Conservation (phyloP, 2,888 invertebrate genomes). For the Sesia bembeciformis region DNA sequence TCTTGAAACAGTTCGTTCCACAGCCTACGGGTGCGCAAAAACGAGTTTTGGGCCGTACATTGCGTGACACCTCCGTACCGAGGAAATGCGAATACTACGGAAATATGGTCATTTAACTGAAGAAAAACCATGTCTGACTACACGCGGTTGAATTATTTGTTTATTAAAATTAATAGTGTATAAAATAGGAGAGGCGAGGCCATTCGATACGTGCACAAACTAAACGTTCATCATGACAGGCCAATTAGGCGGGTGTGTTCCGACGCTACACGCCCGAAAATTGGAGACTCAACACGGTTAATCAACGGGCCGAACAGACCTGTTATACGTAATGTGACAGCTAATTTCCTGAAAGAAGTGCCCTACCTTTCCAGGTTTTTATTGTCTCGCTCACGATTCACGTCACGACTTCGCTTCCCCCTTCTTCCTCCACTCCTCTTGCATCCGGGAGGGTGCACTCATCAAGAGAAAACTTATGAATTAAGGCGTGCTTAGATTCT, state of each 20-base stretch:
- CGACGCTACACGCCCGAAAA: slow-evolving; percentile 11
- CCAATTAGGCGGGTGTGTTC: slow-evolving; percentile 7
- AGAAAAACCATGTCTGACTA: too few relatives aligned
- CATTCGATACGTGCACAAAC: slow-evolving; percentile 6
- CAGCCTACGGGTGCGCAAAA: too few relatives aligned
- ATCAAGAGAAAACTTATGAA: slow-evolving; percentile 48
- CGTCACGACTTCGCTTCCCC: slow-evolving; percentile 35
- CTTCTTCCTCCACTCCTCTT: not conserved
- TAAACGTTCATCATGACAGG: slow-evolving; percentile 13
- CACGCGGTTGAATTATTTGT: too few relatives aligned
- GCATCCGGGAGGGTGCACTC: slow-evolving; percentile 3
- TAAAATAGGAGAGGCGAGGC: too few relatives aligned
- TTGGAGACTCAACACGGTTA: slow-evolving; percentile 5
- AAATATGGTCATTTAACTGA: too few relatives aligned
- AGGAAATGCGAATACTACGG: too few relatives aligned
- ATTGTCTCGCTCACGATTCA: slow-evolving; percentile 48
- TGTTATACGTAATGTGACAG: slow-evolving; percentile 65
- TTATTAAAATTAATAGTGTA: too few relatives aligned
- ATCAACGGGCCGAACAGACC: slow-evolving; percentile 30
- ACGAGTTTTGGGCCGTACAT: too few relatives aligned
- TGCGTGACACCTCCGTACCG: too few relatives aligned
- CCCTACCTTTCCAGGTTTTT: slow-evolving; percentile 36
- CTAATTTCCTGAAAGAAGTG: slow-evolving; percentile 62
- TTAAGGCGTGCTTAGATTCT: slow-evolving; percentile 49
- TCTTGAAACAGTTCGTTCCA: too few relatives aligned